Evolutionary conservation across 2,113 vertebrate species (phyloP), one percentile per base, ranked within the genome.

Genomic region (Megaptera novaeangliae): DNA sequence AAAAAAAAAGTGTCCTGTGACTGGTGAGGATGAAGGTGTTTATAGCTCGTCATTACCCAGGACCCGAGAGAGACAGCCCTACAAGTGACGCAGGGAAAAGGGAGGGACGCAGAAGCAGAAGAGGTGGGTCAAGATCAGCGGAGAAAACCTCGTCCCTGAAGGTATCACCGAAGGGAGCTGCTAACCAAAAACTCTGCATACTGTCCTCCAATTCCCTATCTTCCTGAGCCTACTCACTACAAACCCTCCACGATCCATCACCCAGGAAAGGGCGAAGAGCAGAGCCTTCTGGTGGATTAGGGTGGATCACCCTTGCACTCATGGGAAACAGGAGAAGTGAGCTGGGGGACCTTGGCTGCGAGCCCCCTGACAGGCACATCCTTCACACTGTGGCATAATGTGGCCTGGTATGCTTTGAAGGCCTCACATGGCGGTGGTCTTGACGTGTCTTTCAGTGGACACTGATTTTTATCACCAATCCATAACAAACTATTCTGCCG

Each of bases 391-490:
- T 8, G 89, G 57, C 81, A 49, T 98, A 98, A 98, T 98, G 98
- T 88, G 97, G 94, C 91, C 97, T 90, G 90, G 95, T 69, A 2
- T 93, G 93, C 98, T 99, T 99, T 99, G 98, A 99, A 98, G 98
- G 94, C 89, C 98, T 95, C 86, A 41, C 63, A 64, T 97, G 95
- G 97, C 64, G 98, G 98, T 98, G 98, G 98, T 98, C 98, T 97
- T 97, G 98, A 78, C 97, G 84, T 98, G 98, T 98, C 98, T 98
- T 97, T 98, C 96, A 98, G 83, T 97, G 97, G 97, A 99, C 98
- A 66, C 97, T 96, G 98, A 99, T 98, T 96, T 97, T 98, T 98
- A 99, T 98, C 98, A 96, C 92, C 36, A 95, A 98, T 96, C 96
- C 97, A 98, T 98, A 98, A 98, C 98, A 98, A 98, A 98, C 97